Percentiles rank a stretch among this genome's conserved stretches.
Evolutionary conservation across 2,113 vertebrate genomes (phyloP).

Genomic region (Sigmodon hispidus): DNA sequence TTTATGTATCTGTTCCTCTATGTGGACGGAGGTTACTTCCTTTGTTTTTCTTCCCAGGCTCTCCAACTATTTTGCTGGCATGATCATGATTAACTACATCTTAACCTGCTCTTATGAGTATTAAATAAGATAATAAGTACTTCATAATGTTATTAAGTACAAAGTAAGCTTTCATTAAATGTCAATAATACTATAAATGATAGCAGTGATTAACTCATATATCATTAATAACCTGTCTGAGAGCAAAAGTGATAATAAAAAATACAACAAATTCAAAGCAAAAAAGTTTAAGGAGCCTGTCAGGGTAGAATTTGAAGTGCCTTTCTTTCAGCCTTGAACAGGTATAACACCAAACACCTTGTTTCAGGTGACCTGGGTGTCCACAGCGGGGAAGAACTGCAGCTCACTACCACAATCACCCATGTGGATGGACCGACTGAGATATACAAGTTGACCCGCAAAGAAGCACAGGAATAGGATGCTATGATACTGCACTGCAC

Average conservation of each 20-base stretch:
- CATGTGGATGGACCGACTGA: conserved; percentile 94
- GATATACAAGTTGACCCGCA: conserved; percentile 96
- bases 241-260: background rate
- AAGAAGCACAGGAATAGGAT: conserved; percentile 94
- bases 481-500: background rate
- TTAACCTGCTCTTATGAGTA: background rate
- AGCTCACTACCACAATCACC: conserved; percentile 97
- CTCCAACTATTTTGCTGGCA: background rate
- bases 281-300: background rate
- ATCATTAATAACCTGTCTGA: background rate
- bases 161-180: conserved; percentile 47
- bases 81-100: background rate
- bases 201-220: background rate
- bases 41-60: background rate
- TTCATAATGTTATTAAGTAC: background rate
- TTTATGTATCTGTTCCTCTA: background rate
- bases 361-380: conserved; percentile 88
- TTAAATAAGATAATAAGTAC: background rate
- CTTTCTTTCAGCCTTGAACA: background rate
- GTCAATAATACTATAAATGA: background rate
- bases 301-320: background rate
- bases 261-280: background rate
- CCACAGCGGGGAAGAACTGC: conserved; percentile 94
- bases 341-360: background rate
- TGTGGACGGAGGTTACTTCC: background rate